Conservation (phyloP, 2,888 invertebrate genomes). For the Ophonus ardosiacus region DNA sequence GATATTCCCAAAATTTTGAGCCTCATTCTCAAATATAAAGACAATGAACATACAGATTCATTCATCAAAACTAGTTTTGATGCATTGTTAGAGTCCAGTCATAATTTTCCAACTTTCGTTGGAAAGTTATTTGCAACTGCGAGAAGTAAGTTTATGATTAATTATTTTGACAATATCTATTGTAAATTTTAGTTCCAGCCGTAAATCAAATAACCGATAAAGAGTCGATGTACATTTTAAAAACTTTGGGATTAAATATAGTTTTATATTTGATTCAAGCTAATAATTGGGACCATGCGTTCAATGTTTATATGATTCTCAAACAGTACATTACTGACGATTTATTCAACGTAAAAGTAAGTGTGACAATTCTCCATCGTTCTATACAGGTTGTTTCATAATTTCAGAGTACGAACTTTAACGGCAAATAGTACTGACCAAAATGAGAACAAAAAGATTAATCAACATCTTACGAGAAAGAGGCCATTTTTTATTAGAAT, state of each 20-base stretch:
- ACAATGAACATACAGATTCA: constrained; percentile 17
- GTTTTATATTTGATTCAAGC: constrained; percentile 16
- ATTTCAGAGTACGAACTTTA: too few species aligned
- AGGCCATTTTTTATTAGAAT: too few species aligned
- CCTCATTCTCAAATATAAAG: constrained; percentile 43
- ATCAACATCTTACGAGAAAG: too few species aligned
- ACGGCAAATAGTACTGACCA: too few species aligned
- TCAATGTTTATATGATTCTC: constrained; percentile 6
- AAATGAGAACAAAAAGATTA: too few species aligned
- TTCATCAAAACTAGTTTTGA: constrained; percentile 44
- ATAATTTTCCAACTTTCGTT: constrained; percentile 35
- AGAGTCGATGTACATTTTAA: constrained; percentile 37
- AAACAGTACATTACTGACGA: constrained; percentile 30
- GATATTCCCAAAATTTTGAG: neutral
- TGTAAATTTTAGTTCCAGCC: constrained; percentile 10
- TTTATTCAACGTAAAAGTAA: constrained; percentile 50
- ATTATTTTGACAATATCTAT: constrained; percentile 2
- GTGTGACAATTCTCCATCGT: neutral
- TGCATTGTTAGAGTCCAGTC: neutral
- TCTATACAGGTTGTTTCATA: too few species aligned
- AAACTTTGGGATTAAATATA: constrained; percentile 56
- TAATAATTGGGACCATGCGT: constrained; percentile 41
- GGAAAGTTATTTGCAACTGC: constrained; percentile 17
- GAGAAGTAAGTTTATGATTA: constrained; percentile 11
- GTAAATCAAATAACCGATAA: neutral